Evolutionary conservation across 2,113 vertebrate genomes (phyloP).

Genomic region (Siphamia tubifer): DNA sequence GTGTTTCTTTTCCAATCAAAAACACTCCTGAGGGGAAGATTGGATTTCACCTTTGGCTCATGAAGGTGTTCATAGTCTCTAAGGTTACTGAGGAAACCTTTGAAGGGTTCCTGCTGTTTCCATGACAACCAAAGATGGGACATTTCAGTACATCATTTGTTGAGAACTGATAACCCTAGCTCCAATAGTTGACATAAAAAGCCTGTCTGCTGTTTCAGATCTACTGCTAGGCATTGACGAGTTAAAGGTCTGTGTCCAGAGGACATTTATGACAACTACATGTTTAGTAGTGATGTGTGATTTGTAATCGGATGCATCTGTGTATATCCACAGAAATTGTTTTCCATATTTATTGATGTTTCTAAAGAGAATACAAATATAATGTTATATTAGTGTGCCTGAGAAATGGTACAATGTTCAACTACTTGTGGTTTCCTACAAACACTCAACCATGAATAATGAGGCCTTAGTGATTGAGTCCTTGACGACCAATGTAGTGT

Average conservation of each 20-base stretch:
- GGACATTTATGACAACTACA: not conserved
- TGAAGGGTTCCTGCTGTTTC: constrained; percentile 54
- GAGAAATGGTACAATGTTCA: not conserved
- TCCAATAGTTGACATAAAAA: not conserved
- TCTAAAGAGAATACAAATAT: too few relatives aligned
- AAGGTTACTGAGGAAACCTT: constrained; percentile 51
- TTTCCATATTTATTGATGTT: not conserved
- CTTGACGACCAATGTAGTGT: not conserved
- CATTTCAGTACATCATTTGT: constrained; percentile 38
- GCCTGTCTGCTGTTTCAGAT: not conserved
- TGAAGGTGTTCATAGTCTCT: constrained; percentile 11
- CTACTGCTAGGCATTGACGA: not conserved
- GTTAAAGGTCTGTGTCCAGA: constrained; percentile 3
- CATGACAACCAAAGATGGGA: constrained; percentile 58
- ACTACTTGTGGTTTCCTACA: not conserved
- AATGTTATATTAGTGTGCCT: too few relatives aligned
- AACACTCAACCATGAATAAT: not conserved
- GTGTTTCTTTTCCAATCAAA: not conserved
- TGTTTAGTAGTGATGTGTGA: not conserved
- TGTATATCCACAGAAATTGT: not conserved
- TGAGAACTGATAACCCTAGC: not conserved
- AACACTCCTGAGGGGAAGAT: not conserved
- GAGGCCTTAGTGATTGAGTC: not conserved
- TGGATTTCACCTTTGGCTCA: not conserved
- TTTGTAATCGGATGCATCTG: not conserved